Base-by-base conservation (phyloP, 2,797 vertebrate genomes). In the Enteromius unitaeniatus region DNA sequence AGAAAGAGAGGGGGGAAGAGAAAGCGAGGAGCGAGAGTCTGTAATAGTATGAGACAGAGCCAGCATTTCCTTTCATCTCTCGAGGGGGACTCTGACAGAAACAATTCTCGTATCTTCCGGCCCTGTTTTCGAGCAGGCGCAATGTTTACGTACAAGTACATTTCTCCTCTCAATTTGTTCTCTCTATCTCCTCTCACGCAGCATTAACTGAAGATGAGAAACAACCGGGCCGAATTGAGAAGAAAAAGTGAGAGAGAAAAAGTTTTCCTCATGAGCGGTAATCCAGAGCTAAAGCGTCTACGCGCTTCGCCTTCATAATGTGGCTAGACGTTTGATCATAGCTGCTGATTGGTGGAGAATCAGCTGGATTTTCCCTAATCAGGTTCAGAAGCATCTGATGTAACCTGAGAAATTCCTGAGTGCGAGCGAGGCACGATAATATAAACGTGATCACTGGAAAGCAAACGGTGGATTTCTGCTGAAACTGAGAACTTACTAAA, bases 21-120 rank as follows among this genome's bases (percentile, higher is more conserved):
- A 45, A 17, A 79, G 73, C 37, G 51, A 17, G 40, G 82, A 85
- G 83, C 85, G 60, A 86, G 85, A 79, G 73, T 87, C 84, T 83
- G 84, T 95, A 95, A 95, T 94, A 87, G 91, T 75, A 93, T 91
- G 78, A 91, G 94, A 94, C 93, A 94, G 89, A 88, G 87, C 81
- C 93, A 94, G 92, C 90, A 88, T 94, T 94, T 89, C 89, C 91
- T 94, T 94, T 94, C 93, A 93, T 93, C 92, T 95, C 93, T 92
- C 91, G 85, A 86, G 91, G 92, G 94, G 88, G 84, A 85, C 84
- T 75, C 93, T 94, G 94, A 94, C 94, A 95, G 91, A 92, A 93
- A 91, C 86, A 58, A 94, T 94, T 93, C 91, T 87, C 83, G 47
- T 91, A 89, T 88, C 85, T 84, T 73, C 49, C 42, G 45, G 10